Base-by-base conservation (phyloP, 2,888 invertebrate species). In the Dryadula phaetusa region DNA sequence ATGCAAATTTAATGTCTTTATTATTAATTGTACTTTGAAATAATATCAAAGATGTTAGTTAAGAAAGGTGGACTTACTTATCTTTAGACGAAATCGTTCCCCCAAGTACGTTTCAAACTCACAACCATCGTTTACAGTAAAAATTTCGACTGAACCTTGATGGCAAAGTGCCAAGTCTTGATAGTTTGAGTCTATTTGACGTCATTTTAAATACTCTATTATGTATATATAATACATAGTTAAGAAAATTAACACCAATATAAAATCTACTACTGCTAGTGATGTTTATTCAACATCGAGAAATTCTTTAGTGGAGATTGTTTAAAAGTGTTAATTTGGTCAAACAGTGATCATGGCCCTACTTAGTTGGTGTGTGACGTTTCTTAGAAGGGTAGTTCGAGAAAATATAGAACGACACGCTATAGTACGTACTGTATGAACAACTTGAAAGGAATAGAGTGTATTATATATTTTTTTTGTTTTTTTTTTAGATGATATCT, bases 261-360 rank as follows among this genome's bases (percentile, higher is more conserved):
- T 28, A 22, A 56, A 20, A 22, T 7, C 18, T 54, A 54, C 20
- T 12, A 2, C 10, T 37, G 10, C 6, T 16, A 54, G n/a, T 6
- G 28, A 37, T 37, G n/a, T 20, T 20, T 20, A 22, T 37, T 37
- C 4, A 1, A 54, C 20, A 4, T 7, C 20, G 37, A 44, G 64
- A 72, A 74, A 76, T 74, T 73, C 72, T 70, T 70, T 74, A 75
- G 74, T 74, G 67, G 72, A 67, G 66, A 69, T 70, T 76, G 78
- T 82, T 81, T 83, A 82, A 84, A 87, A 81, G 90, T 89, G 91
- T 88, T 91, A 90, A 91, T 90, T 90, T 85, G 87, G 81, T 78
- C 87, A 89, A 91, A 91, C 84, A 89, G 84, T 84, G 83, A 89
- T 90, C 86, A 91, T 89, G 85, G 83, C 76, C 75, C 84, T 83